Base-by-base conservation (phyloP, 2,888 invertebrate genomes). In the Esperia sulphurella region DNA sequence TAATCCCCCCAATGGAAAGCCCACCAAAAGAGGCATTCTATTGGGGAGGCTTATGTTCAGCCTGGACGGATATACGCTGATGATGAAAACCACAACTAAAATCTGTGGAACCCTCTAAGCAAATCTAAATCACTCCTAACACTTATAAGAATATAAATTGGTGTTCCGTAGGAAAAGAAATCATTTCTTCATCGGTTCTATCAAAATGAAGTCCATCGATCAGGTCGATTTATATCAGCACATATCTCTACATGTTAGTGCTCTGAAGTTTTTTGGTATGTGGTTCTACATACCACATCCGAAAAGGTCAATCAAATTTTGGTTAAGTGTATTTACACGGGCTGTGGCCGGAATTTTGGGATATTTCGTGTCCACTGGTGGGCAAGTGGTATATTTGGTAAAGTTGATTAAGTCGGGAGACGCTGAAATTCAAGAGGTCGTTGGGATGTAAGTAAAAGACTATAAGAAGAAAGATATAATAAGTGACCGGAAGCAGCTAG, bases 271-370 rank as follows among this genome's bases (percentile, higher is more conserved):
- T 6, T 61, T 59, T 21, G 63, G 71, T 7, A 41, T 80, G 43
- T 80, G 79, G 77, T 68, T 77, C 46, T 74, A 57, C 29, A 74
- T 75, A 59, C 68, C 74, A 0, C 53, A 75, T 54, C 33, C 66
- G 7, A 45, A 48, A 31, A 68, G 59, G 41, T 65, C 66, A 31
- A 33, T 61, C 14, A 55, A 53, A 50, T 80, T 69, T 54, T 77
- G 77, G 73, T 7, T 65, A 2, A 46, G 45, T 33, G 35, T 74
- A 13, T 13, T 73, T 0, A 54, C 39, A 21, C 63, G 58, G 48
- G 48, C 71, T 8, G 13, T 73, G 44, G 33, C 71, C 13, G 69
- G 61, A 1, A 14, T 65, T 7, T 43, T 64, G 0, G 51, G 64
- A 12, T 79, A 71, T 43, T 41, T 66, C 33, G 48, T 80, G 48